Base-by-base conservation (phyloP, 2,113 vertebrate genomes). In the Pseudopodoces humilis region DNA sequence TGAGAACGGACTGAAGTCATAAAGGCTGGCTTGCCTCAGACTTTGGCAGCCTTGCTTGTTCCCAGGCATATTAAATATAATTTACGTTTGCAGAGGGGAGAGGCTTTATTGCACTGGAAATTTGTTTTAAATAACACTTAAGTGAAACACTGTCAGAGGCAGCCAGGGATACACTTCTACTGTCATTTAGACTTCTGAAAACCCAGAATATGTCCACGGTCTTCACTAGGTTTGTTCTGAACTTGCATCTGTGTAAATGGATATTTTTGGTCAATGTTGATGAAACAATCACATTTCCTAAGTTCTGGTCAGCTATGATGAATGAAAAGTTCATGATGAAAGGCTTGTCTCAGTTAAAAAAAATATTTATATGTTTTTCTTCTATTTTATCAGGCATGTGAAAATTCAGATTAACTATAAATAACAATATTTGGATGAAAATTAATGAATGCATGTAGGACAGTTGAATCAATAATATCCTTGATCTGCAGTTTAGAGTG, bases 1-100 rank as follows among this genome's bases (percentile, higher is more conserved):
- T 98, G 98, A 98, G 98, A 98, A 98, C 92, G 84, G 96, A 97
- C 98, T 99, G 98, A 99, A 98, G 98, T 99, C 98, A 98, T 97
- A 95, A 97, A 97, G 97, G 96, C 97, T 97, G 98, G 94, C 97
- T 97, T 97, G 98, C 98, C 98, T 97, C 88, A 95, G 92, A 79
- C 74, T 98, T 98, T 98, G 98, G 98, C 98, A 98, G 60, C 65
- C 64, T 93, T 10, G 14, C 86, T 97, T 67, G 97, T 98, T 98
- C 97, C 98, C 98, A 98, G 98, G 97, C 97, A 97, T 98, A 97
- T 97, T 98, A 97, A 98, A 97, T 98, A 97, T 96, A 98, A 98
- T 97, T 97, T 97, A 97, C 75, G 12, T 97, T 98, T 97, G 94
- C 87, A 92, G 89, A 97, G 95, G 96, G 96, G 96, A 97, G 96